Conservation (phyloP, 2,888 invertebrate species). For the Oscheius onirici region DNA sequence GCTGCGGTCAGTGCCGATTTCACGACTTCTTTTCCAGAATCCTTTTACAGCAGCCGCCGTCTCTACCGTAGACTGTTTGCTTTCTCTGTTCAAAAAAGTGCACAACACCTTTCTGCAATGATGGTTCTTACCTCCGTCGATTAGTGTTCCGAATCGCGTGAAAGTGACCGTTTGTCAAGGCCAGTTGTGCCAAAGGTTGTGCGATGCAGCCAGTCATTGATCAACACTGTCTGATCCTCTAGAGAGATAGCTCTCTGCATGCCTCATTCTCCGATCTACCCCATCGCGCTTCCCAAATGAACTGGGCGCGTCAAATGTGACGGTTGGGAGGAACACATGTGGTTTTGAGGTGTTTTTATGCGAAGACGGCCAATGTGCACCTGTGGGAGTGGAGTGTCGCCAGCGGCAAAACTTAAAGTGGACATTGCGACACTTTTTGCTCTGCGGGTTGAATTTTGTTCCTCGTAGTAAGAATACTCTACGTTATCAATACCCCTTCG, state of each 20-base stretch:
- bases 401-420: constrained; percentile 12
- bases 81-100: too few species aligned
- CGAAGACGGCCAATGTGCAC: constrained; percentile 1
- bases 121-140: constrained; percentile 2
- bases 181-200: constrained; percentile 27
- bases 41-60: background rate
- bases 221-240: background rate
- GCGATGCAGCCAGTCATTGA: constrained; percentile 1
- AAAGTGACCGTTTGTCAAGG: constrained; percentile 33
- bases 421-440: constrained; percentile 10
- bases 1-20: constrained; percentile 21
- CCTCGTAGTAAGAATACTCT: too few species aligned
- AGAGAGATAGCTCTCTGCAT: constrained; percentile 3
- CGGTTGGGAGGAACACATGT: constrained; percentile 4
- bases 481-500: too few species aligned
- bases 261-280: constrained; percentile 14
- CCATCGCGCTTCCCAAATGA: background rate
- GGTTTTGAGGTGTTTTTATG: constrained; percentile 13
- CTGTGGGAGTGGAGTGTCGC: constrained; percentile 6
- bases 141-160: constrained; percentile 27
- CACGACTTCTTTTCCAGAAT: constrained; percentile 4
- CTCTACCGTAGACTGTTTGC: background rate
- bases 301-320: constrained; percentile 6
- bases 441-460: background rate
- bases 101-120: background rate